Base-by-base conservation (phyloP, 2,113 vertebrate genomes). In the Haemorhous mexicanus region DNA sequence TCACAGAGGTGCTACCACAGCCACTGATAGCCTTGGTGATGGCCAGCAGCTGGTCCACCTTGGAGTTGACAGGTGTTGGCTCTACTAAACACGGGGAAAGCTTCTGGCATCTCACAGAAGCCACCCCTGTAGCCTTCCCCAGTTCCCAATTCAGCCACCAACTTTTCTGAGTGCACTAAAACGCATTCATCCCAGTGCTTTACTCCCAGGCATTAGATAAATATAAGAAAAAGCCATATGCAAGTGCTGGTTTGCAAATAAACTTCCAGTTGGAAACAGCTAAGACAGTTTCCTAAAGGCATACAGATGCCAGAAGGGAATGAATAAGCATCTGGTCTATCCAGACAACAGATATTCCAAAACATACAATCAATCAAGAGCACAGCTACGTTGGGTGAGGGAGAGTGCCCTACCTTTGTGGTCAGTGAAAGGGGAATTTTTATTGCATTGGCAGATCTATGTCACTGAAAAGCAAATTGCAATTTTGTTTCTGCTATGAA, bases 361-460 rank as follows among this genome's bases (percentile, higher is more conserved):
- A 50, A 7, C n/a, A 63, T 10, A 6, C 16, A 52, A 11, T 52
- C n/a, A 87, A 27, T 52, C 27, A 49, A 46, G 50, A 73, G 8
- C 7, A 59, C 9, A 49, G 24, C 7, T 43, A 32, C 0, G 1
- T 5, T 2, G 8, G 7, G 16, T 33, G 7, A 13, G 11, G 37
- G n/a, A 20, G 32, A 37, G 19, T 6, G 23, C 3, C 0, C 26
- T 39, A 69, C 12, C 30, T 75, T 22, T 82, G 37, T 11, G 43
- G 55, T 30, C 17, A 73, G 33, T 43, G 67, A 73, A 83, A 82
- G 15, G 13, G 27, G 23, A 87, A 47, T 55, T 90, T 82, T 37
- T 44, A 13, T 47, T 81, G 20, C 22, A 24, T 20, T 66, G 44
- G 16, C 26, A 69, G 56, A 75, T 50, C 50, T 66, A 43, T 41